Conservation (phyloP, 2,113 vertebrate genomes). For the Sinocyclocheilus rhinocerous region DNA sequence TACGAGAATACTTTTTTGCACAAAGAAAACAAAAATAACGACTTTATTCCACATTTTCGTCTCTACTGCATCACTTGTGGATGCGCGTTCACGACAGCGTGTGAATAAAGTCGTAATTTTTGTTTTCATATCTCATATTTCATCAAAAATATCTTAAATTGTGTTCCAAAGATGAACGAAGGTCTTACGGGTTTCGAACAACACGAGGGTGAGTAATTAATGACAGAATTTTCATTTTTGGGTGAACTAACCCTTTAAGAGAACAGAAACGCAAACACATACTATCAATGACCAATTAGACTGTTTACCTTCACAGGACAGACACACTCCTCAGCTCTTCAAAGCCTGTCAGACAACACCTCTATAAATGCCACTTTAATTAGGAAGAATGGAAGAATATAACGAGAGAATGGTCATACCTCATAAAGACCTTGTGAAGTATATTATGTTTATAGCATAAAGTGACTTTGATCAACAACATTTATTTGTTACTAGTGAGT, state of each 20-base stretch:
- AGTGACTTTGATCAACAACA: neutral
- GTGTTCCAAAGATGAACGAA: too few relatives aligned
- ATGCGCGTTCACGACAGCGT: too few relatives aligned
- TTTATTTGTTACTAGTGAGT: neutral
- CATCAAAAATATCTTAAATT: too few relatives aligned
- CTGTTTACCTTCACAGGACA: conserved; percentile 1
- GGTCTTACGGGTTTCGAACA: too few relatives aligned
- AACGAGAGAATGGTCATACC: neutral
- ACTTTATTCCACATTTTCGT: too few relatives aligned
- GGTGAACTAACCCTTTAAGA: neutral
- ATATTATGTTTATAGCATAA: neutral
- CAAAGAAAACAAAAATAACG: too few relatives aligned
- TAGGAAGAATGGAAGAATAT: neutral
- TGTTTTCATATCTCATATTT: too few relatives aligned
- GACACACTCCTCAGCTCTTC: neutral
- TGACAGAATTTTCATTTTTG: too few relatives aligned
- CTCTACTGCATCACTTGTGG: too few relatives aligned
- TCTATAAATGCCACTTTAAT: conserved; percentile 7
- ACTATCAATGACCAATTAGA: neutral
- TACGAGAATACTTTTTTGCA: too few relatives aligned
- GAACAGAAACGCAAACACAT: conserved; percentile 8
- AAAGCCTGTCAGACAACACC: conserved; percentile 12
- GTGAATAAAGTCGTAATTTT: too few relatives aligned
- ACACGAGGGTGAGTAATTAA: too few relatives aligned
- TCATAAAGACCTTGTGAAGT: neutral